Conservation (phyloP, 2,113 vertebrate species). For the Loxodonta africana region DNA sequence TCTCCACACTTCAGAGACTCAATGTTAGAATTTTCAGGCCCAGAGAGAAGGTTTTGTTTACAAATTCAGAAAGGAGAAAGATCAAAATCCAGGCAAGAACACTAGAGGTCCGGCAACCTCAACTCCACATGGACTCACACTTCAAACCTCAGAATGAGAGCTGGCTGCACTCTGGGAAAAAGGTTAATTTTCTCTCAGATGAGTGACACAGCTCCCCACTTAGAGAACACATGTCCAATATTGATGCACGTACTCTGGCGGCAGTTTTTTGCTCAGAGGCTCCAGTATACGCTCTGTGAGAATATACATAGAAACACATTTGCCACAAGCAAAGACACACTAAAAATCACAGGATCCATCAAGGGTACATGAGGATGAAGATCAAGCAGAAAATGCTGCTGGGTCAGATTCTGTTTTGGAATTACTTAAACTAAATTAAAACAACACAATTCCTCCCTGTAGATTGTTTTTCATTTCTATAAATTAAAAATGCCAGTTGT, state of each 20-base stretch:
- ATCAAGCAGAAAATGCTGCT: neutral
- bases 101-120: neutral
- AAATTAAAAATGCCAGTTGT: neutral
- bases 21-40: conserved; percentile 38
- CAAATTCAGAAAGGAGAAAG: conserved; percentile 60
- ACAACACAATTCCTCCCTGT: neutral
- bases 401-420: neutral
- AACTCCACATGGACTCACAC: neutral
- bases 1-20: neutral
- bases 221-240: neutral
- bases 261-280: neutral
- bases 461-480: neutral
- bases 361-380: neutral
- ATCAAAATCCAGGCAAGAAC: conserved; percentile 65
- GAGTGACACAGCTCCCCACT: neutral
- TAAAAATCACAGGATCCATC: rapidly evolving
- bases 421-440: neutral
- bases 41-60: conserved; percentile 70
- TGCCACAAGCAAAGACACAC: neutral
- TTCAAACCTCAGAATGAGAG: neutral
- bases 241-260: neutral
- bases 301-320: neutral
- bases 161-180: neutral
- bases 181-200: conserved; percentile 45
- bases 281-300: neutral